phyloP scores from a whole-genome alignment of 2,113 vertebrate genomes.

The Columba janthina region DNA sequence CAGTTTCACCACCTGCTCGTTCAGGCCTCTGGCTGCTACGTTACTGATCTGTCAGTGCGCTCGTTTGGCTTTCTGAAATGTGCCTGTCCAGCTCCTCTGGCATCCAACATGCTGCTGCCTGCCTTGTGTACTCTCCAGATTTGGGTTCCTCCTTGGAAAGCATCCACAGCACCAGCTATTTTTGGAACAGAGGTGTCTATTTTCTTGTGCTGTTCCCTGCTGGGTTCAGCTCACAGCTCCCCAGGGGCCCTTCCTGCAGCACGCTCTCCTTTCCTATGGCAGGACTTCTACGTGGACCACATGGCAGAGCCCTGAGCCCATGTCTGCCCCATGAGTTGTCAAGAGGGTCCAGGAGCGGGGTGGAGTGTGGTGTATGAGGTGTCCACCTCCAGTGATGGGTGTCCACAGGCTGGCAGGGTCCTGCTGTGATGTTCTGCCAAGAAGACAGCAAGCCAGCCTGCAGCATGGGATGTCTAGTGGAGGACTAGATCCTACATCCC shows the following conservation, averaged over 20 bases:
- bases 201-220: background rate
- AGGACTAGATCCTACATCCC: background rate
- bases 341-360: background rate
- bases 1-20: constrained; percentile 14
- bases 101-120: constrained; percentile 23
- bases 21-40: background rate
- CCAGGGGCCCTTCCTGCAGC: background rate
- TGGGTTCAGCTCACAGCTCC: background rate
- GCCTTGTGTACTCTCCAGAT: background rate
- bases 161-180: constrained; percentile 6
- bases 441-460: background rate
- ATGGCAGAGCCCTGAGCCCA: background rate
- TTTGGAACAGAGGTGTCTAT: constrained; percentile 22
- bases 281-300: background rate
- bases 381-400: background rate
- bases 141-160: constrained; percentile 18
- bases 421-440: background rate
- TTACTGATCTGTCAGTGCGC: background rate
- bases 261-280: background rate
- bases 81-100: background rate
- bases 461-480: background rate
- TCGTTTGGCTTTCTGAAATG: background rate
- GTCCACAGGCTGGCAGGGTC: background rate
- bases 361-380: fast-evolving
- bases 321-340: background rate